A percentile compares a stretch with the other conserved stretches of the same genome.
Conservation (phyloP, 2,797 vertebrate genomes). For the Oreochromis grahami region DNA sequence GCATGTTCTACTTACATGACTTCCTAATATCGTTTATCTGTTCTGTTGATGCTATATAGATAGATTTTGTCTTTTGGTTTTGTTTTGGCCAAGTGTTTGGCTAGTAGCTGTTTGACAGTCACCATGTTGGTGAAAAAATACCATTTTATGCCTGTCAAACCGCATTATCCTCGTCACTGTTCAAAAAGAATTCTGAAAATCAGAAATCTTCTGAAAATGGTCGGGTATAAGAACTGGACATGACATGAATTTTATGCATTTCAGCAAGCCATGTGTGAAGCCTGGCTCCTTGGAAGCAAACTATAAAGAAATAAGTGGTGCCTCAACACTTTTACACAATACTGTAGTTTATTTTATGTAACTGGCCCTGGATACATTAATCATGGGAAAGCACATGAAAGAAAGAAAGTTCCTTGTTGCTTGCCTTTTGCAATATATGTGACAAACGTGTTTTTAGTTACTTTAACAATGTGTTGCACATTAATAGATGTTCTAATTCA, state of each 20-base stretch:
- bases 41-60: not conserved
- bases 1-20: not conserved
- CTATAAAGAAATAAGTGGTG: not conserved
- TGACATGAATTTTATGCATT: not conserved
- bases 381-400: not conserved
- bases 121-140: not conserved
- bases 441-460: not conserved
- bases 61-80: rapidly evolving
- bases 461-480: not conserved
- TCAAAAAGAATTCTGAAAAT: not conserved
- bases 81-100: not conserved
- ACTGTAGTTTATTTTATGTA: not conserved
- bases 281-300: not conserved
- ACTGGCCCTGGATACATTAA: rapidly evolving
- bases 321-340: not conserved
- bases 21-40: not conserved
- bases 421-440: not conserved
- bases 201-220: rapidly evolving
- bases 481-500: not conserved
- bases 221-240: not conserved
- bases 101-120: not conserved
- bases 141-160: not conserved
- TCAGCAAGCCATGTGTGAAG: not conserved
- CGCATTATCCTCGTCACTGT: rapidly evolving
- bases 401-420: not conserved